These are phyloP conservation scores for Apocrypta bakeri DNA, from an alignment of 1,140 invertebrate species.

Conservation along the genomic window DNA sequence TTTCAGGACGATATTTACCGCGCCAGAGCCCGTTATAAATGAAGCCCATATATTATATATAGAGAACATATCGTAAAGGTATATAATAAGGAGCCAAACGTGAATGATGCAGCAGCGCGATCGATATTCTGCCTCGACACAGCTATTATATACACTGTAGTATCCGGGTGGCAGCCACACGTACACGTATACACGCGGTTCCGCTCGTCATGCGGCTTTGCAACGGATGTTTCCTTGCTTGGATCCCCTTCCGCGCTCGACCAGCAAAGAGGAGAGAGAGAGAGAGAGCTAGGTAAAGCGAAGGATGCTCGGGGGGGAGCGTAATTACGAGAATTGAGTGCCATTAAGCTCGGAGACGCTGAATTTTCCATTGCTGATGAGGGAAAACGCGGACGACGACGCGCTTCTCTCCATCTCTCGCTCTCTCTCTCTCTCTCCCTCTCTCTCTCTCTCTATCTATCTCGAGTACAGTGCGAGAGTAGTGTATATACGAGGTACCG, in stretches of 20 bases:
- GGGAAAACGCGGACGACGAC: neutral
- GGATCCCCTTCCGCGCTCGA: neutral
- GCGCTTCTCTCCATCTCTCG: too few species aligned
- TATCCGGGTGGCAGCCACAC: neutral
- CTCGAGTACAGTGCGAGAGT: too few species aligned
- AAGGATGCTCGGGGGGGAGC: slow-evolving; percentile 16
- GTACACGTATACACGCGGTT: slow-evolving; percentile 26
- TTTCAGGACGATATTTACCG: too few species aligned
- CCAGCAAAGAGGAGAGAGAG: neutral
- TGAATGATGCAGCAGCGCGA: neutral
- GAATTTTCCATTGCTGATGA: slow-evolving; percentile 45
- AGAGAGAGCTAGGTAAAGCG: neutral
- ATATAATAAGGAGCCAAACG: too few species aligned
- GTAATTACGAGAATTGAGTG: slow-evolving; percentile 49
- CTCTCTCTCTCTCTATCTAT: too few species aligned
- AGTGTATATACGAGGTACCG: neutral
- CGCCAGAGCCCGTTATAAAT: too few species aligned
- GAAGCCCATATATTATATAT: too few species aligned
- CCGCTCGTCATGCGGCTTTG: slow-evolving; percentile 28
- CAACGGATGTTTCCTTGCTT: slow-evolving; percentile 34
- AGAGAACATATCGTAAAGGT: too few species aligned
- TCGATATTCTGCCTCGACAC: slow-evolving; percentile 9
- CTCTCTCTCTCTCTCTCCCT: too few species aligned
- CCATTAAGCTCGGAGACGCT: slow-evolving; percentile 36
- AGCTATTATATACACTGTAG: neutral